A percentile compares a stretch with the other conserved stretches of the same genome.
phyloP scores from a whole-genome alignment of 2,888 invertebrate genomes.

The Agrotis segetum region DNA sequence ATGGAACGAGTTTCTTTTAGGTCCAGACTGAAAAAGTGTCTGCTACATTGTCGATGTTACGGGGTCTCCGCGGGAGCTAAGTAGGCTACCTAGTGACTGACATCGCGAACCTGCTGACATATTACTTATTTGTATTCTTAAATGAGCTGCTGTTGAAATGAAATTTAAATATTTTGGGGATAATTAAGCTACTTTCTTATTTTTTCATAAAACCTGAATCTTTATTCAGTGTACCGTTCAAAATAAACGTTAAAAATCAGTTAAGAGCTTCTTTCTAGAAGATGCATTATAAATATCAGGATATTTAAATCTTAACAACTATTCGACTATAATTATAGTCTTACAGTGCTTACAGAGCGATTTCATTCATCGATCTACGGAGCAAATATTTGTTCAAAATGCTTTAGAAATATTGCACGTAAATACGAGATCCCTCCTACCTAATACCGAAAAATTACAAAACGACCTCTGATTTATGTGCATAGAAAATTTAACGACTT shows the following conservation, averaged over 20 bases:
- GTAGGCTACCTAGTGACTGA: constrained; percentile 58
- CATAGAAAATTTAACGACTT: constrained; percentile 78
- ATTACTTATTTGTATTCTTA: constrained; percentile 16
- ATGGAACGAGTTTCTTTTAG: constrained; percentile 69
- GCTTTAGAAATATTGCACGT: constrained; percentile 55
- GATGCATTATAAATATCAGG: neutral
- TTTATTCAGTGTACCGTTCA: neutral
- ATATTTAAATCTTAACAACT: constrained; percentile 21
- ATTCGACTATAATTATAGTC: constrained; percentile 25
- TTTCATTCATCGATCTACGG: constrained; percentile 28
- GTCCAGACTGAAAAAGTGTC: constrained; percentile 57
- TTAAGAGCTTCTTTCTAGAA: neutral
- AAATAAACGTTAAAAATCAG: constrained; percentile 1
- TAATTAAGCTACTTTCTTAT: no score
- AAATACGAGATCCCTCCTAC: constrained; percentile 62
- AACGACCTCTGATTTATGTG: constrained; percentile 76
- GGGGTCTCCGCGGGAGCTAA: constrained; percentile 31
- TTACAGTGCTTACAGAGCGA: constrained; percentile 14
- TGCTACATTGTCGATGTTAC: constrained; percentile 46
- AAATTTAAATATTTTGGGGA: neutral
- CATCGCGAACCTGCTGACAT: constrained; percentile 13
- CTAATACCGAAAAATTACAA: constrained; percentile 65
- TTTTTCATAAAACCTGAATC: neutral
- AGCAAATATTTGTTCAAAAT: constrained; percentile 53
- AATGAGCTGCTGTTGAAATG: neutral